These are phyloP conservation scores for Drosophila infuscata DNA, from an alignment of 2,888 invertebrate genomes.

Conservation along the genomic window DNA sequence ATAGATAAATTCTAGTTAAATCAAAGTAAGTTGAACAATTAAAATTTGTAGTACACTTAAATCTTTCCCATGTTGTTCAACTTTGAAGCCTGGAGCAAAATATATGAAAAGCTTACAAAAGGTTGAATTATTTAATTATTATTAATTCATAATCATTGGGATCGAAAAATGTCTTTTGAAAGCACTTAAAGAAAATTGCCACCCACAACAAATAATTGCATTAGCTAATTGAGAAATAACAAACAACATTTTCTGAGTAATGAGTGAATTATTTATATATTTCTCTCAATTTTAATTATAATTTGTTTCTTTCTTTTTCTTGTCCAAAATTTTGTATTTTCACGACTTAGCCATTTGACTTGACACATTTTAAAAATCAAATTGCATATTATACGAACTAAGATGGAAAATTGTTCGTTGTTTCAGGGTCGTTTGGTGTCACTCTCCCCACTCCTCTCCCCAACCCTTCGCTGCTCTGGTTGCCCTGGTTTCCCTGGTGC, in stretches of 20 bases:
- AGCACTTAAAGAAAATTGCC: background rate
- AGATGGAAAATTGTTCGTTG: background rate
- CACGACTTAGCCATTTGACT: constrained; percentile 41
- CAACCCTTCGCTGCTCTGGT: constrained; percentile 14
- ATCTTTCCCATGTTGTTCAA: background rate
- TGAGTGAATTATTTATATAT: constrained; percentile 5
- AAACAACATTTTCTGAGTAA: constrained; percentile 1
- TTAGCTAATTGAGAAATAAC: constrained; percentile 44
- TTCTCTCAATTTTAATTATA: constrained; percentile 17
- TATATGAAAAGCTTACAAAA: background rate
- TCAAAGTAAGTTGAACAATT: background rate
- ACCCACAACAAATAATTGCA: background rate
- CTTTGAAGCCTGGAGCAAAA: background rate
- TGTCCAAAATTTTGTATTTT: constrained; percentile 23
- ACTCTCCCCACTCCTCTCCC: background rate
- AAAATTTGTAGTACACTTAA: background rate
- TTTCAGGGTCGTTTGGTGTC: constrained; percentile 7
- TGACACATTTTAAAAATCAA: constrained; percentile 51
- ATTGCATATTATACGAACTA: constrained; percentile 9
- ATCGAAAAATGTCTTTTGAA: background rate
- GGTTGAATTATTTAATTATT: background rate
- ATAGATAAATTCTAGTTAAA: background rate
- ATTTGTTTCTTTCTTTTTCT: constrained; percentile 9
- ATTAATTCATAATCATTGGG: background rate
- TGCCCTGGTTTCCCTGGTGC: constrained; percentile 53